Evolutionary conservation across 1,140 invertebrate genomes (phyloP).

Genomic region (Drosophila repleta): DNA sequence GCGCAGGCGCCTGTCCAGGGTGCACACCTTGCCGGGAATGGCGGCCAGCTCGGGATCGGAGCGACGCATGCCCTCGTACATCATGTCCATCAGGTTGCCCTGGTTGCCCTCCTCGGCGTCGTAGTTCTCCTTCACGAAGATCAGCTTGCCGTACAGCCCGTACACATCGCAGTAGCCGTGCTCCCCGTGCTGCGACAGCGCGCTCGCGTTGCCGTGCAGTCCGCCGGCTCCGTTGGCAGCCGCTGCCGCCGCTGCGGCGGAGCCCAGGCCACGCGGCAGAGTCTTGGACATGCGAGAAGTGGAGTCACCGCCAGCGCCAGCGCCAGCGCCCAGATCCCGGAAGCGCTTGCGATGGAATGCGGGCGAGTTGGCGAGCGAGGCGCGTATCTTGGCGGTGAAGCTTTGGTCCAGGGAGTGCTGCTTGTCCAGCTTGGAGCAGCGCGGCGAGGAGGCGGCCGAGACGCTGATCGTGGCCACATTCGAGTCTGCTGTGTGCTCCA

Average conservation of each 20-base stretch:
- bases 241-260: constrained; percentile 1
- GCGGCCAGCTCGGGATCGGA: constrained; percentile 93
- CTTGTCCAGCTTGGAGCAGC: constrained; percentile 86
- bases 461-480: constrained; percentile 36
- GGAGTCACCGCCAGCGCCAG: constrained; percentile 65
- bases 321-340: constrained; percentile 86
- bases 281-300: constrained; percentile 90
- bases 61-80: constrained; percentile 89
- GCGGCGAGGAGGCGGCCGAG: constrained; percentile 70
- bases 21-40: constrained; percentile 91
- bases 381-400: constrained; percentile 86
- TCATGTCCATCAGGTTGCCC: constrained; percentile 86
- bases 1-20: constrained; percentile 90
- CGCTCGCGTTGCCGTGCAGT: constrained; percentile 85
- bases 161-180: constrained; percentile 92
- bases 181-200: constrained; percentile 85
- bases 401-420: constrained; percentile 87
- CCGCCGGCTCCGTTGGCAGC: constrained; percentile 69
- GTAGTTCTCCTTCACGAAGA: constrained; percentile 93
- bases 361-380: constrained; percentile 87
- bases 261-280: constrained; percentile 88
- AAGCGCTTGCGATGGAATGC: constrained; percentile 88
- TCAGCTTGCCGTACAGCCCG: constrained; percentile 94
- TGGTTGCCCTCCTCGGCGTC: constrained; percentile 90
- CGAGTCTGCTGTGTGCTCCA: background rate